phyloP scores from a whole-genome alignment of 2,888 invertebrate species.

The Patella ulyssiponensis region DNA sequence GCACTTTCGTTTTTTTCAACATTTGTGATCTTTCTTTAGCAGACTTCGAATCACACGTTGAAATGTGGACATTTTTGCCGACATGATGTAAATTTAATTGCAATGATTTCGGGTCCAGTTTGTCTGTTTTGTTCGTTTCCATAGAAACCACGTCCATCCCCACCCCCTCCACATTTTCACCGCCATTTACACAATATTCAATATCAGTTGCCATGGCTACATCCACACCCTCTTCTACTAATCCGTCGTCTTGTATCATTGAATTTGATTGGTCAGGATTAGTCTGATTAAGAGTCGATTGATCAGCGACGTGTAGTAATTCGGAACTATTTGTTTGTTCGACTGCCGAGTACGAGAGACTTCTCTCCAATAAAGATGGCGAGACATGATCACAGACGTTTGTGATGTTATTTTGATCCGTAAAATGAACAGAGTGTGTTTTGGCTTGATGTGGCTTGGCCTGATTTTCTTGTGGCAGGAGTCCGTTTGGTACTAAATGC shows the following conservation, averaged over 20 bases:
- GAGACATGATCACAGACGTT: not conserved
- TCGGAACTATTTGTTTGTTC: constrained; percentile 42
- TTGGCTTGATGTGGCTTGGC: not conserved
- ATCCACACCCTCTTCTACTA: constrained; percentile 14
- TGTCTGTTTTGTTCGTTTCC: not conserved
- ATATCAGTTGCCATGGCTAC: not conserved
- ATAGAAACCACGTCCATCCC: not conserved
- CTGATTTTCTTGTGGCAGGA: not conserved
- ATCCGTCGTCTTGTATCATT: not conserved
- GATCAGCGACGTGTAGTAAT: not conserved
- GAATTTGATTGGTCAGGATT: not conserved
- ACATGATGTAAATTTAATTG: constrained; percentile 21
- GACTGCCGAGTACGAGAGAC: constrained; percentile 51
- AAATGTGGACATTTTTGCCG: constrained; percentile 32
- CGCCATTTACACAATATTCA: too few species aligned
- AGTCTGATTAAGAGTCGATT: not conserved
- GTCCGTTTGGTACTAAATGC: not conserved
- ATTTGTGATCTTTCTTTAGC: constrained; percentile 11
- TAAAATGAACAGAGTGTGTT: not conserved
- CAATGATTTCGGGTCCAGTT: constrained; percentile 22
- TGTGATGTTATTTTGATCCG: not conserved
- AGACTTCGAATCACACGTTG: constrained; percentile 18
- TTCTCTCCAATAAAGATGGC: constrained; percentile 43
- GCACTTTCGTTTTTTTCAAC: constrained; percentile 24
- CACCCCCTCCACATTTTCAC: too few species aligned